Conservation (phyloP, 2,888 invertebrate species). For the Uloborus plumipes region DNA sequence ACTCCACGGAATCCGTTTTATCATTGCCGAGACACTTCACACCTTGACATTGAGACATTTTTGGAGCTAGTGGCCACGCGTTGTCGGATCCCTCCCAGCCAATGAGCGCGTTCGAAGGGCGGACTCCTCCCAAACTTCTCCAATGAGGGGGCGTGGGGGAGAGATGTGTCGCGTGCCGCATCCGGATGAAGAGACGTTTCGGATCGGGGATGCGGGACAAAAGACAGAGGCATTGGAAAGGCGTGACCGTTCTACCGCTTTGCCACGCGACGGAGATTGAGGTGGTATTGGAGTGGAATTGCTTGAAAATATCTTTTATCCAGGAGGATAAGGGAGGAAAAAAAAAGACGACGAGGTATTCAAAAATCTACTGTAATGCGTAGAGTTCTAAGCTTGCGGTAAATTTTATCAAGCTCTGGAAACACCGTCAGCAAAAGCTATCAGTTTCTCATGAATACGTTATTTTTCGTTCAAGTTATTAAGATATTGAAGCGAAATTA, state of each 20-base stretch:
- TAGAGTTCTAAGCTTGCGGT: no score
- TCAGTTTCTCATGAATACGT: no score
- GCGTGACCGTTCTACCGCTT: conserved; percentile 25
- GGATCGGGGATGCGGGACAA: conserved; percentile 11
- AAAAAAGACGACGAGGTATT: no score
- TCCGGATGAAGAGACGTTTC: conserved; percentile 29
- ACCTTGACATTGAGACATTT: neutral
- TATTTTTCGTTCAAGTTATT: no score
- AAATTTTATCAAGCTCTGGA: no score
- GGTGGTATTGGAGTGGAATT: neutral
- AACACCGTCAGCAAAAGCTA: no score
- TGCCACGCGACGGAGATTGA: neutral
- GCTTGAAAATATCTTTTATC: no score
- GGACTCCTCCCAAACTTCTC: conserved; percentile 36
- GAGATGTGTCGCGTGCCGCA: conserved; percentile 43
- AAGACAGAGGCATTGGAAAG: conserved; percentile 1
- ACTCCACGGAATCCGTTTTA: no score
- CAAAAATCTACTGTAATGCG: no score
- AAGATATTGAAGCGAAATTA: no score
- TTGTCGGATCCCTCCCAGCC: conserved; percentile 7
- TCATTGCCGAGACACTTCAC: no score
- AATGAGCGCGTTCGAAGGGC: conserved; percentile 25
- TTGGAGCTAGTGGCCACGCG: neutral
- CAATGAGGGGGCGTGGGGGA: conserved; percentile 15
- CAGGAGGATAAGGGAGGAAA: no score